A percentile compares a stretch with the other conserved stretches of the same genome.
Conservation (phyloP, 37 sponge, comb jelly and placozoan genomes). For the Haliclona indistincta region DNA sequence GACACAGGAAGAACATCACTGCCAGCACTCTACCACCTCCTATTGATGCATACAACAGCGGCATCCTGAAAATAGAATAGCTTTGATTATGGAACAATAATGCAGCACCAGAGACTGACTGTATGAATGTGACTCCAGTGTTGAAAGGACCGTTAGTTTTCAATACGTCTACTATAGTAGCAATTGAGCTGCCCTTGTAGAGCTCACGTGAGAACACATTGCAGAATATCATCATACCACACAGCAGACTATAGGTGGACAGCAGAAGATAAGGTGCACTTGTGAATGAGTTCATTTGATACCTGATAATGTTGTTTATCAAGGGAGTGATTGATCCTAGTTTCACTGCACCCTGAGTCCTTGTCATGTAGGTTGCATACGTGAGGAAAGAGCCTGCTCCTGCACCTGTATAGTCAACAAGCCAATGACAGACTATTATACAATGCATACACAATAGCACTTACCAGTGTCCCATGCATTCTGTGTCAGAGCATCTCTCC, state of each 20-base stretch:
- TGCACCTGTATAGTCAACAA: constrained; percentile 47
- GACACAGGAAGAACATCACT: constrained; percentile 72
- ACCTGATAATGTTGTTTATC: constrained; percentile 81
- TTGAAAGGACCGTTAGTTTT: constrained; percentile 73
- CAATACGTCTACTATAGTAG: constrained; percentile 42
- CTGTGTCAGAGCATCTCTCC: constrained; percentile 87
- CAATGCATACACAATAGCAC: not conserved
- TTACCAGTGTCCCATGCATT: constrained; percentile 92
- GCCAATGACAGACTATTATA: not conserved
- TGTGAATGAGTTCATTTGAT: not conserved
- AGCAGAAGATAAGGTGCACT: too few relatives aligned
- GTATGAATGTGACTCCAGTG: constrained; percentile 89
- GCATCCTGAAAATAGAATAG: constrained; percentile 63
- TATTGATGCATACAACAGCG: constrained; percentile 63
- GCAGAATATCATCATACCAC: constrained; percentile 76
- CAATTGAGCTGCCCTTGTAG: not conserved
- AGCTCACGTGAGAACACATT: constrained; percentile 68
- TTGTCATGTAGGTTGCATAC: constrained; percentile 82
- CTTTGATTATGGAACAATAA: too few relatives aligned
- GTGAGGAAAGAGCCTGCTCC: constrained; percentile 71
- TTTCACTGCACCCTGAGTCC: constrained; percentile 73
- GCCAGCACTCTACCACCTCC: constrained; percentile 60
- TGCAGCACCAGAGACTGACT: constrained; percentile 51
- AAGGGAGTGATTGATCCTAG: constrained; percentile 70
- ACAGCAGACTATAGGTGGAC: constrained; percentile 77